Percentiles rank a stretch among this genome's conserved stretches.
phyloP scores from a whole-genome alignment of 2,113 vertebrate genomes.

The Aix galericulata region DNA sequence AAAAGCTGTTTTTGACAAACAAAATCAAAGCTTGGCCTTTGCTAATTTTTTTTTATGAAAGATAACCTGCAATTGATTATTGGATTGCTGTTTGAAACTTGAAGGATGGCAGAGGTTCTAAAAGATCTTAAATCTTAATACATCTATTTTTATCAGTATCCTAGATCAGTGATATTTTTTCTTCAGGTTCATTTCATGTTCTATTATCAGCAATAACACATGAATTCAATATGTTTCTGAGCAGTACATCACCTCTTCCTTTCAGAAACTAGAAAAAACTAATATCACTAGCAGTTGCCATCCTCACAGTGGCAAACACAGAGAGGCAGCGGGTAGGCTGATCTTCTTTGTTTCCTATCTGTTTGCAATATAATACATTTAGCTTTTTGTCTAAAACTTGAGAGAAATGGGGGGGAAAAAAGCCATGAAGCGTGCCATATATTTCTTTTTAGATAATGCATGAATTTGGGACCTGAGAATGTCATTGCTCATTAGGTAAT shows the following conservation, averaged over 20 bases:
- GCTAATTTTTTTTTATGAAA: background rate
- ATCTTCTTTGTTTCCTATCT: background rate
- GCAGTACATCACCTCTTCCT: background rate
- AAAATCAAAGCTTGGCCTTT: background rate
- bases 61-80: background rate
- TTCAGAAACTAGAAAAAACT: background rate
- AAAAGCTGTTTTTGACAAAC: background rate
- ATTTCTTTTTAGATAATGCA: background rate
- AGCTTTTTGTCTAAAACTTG: background rate
- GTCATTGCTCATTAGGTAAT: background rate
- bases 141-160: background rate
- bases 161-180: background rate
- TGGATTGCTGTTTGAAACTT: background rate
- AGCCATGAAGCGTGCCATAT: background rate
- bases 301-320: background rate
- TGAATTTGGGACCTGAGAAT: background rate
- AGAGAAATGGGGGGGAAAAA: background rate
- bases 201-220: background rate
- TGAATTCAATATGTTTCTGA: background rate
- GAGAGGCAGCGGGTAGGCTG: no score
- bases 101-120: background rate
- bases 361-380: background rate
- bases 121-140: background rate
- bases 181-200: background rate
- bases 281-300: background rate